phyloP scores from a whole-genome alignment of 2,113 vertebrate species.

The Macquaria ambigua region DNA sequence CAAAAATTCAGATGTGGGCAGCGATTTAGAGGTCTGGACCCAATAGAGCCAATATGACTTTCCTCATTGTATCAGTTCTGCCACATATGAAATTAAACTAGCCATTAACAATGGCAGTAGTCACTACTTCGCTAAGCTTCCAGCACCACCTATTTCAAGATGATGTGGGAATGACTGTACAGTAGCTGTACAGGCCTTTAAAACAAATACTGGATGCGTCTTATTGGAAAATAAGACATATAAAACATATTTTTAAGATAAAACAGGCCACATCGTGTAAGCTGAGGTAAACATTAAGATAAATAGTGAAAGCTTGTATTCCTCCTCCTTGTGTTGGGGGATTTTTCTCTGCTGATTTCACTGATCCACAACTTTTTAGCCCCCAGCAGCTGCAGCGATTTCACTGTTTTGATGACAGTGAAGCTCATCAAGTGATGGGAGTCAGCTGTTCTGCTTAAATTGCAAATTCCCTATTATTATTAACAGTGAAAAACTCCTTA shows the following conservation, averaged over 20 bases:
- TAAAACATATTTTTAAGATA: not conserved
- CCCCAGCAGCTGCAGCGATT: not conserved
- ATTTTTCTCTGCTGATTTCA: not conserved
- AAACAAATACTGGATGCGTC: not conserved
- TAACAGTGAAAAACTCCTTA: not conserved
- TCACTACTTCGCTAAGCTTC: not conserved
- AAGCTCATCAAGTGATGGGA: constrained; percentile 18
- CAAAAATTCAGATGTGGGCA: too few relatives aligned
- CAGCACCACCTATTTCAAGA: not conserved
- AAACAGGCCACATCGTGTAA: not conserved
- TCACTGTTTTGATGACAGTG: not conserved
- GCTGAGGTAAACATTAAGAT: not conserved
- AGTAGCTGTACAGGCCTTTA: not conserved
- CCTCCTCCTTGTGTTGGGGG: not conserved
- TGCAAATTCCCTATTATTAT: not conserved
- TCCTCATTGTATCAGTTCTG: not conserved
- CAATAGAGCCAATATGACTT: too few relatives aligned
- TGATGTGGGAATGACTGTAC: not conserved
- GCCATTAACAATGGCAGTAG: not conserved
- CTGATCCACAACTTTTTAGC: constrained; percentile 7
- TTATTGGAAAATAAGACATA: not conserved
- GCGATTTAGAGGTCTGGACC: too few relatives aligned
- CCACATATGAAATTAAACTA: not conserved
- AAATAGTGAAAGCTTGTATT: not conserved
- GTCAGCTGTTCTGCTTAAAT: constrained; percentile 10